Conservation (phyloP, 1,140 invertebrate species). For the Anoplolepis gracilipes region DNA sequence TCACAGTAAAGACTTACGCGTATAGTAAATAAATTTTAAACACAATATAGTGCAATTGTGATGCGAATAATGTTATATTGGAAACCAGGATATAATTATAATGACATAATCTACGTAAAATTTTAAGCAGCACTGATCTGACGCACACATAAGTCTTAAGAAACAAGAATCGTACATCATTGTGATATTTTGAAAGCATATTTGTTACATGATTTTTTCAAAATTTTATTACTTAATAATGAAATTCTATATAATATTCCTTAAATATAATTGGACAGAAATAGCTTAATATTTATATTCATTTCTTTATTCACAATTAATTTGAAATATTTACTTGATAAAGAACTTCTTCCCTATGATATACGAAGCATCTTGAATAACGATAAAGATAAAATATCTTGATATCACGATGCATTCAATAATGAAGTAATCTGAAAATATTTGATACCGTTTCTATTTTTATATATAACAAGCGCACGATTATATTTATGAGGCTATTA, state of each 20-base stretch:
- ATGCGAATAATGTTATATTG: no score
- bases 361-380: not conserved
- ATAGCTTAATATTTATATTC: not conserved
- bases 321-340: not conserved
- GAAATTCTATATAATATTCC: not conserved
- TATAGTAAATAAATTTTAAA: not conserved
- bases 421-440: not conserved
- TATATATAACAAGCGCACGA: not conserved
- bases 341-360: not conserved
- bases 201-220: not conserved
- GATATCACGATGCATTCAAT: not conserved
- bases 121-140: not conserved
- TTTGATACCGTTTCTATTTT: not conserved
- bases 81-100: not conserved
- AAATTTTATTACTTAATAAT: not conserved
- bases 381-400: not conserved
- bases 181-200: not conserved
- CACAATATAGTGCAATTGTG: not conserved
- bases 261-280: slow-evolving; percentile 9
- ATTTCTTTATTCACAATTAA: not conserved
- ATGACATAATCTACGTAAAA: not conserved
- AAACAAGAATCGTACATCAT: not conserved
- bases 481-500: no score
- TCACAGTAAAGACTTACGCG: not conserved
- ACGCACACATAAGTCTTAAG: not conserved